A percentile compares a stretch with the other conserved stretches of the same genome.
Conservation (phyloP, 92 coral and sea anemone genomes). For the Parazoanthus swiftii region DNA sequence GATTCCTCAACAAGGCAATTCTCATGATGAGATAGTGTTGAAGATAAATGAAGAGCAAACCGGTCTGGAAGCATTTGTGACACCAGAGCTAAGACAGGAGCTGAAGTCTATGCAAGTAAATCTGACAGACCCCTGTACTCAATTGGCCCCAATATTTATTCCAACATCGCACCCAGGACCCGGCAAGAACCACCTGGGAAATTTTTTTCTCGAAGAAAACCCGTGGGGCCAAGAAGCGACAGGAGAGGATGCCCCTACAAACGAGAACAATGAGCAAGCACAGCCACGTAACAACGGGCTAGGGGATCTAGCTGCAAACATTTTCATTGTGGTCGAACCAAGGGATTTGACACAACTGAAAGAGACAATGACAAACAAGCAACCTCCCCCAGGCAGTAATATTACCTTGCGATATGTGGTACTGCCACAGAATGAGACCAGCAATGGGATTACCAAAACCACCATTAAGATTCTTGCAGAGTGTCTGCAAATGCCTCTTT, state of each 20-base stretch:
- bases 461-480: slow-evolving; percentile 57
- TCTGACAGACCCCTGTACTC: slow-evolving; percentile 37
- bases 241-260: background rate
- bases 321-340: slow-evolving; percentile 55
- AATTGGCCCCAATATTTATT: slow-evolving; percentile 58
- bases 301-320: slow-evolving; percentile 23
- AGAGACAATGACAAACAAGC: slow-evolving; percentile 10
- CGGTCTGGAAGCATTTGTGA: slow-evolving; percentile 24
- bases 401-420: slow-evolving; percentile 48
- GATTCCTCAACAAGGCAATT: background rate
- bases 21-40: slow-evolving; percentile 39
- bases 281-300: slow-evolving; percentile 6
- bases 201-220: slow-evolving; percentile 52
- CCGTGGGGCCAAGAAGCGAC: slow-evolving; percentile 47
- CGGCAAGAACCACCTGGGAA: slow-evolving; percentile 35
- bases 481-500: slow-evolving; percentile 33
- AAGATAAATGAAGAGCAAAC: slow-evolving; percentile 22
- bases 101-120: background rate
- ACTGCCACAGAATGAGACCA: slow-evolving; percentile 50
- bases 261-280: background rate
- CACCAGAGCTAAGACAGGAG: background rate
- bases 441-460: slow-evolving; percentile 54
- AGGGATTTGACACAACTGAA: slow-evolving; percentile 27
- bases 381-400: slow-evolving; percentile 32
- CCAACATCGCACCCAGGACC: slow-evolving; percentile 61